Evolutionary conservation across 1,140 invertebrate species (phyloP), one percentile per base, ranked within the genome.

Genomic region (Drosophila miranda): DNA sequence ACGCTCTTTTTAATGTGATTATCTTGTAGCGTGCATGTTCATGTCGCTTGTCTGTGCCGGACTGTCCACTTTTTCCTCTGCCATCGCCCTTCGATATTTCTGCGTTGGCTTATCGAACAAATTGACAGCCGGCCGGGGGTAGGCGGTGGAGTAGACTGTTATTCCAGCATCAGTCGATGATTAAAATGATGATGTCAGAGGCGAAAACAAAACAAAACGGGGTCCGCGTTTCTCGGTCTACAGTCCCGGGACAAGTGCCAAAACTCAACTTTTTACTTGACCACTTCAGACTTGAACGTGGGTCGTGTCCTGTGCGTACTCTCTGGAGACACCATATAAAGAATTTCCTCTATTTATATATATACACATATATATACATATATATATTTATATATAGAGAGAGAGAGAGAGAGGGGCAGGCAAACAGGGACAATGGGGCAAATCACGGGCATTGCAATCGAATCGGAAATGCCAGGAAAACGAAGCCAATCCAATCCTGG

Each of bases 161-260:
- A 64, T 74, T 73, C 41, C 58, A 63, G 48, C 58, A 76, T 64
- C 60, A 52, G 63, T 61, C 77, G 62, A 87, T 81, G 78, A 86
- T 86, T 84, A 84, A 81, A 87, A 87, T 87, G 82, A 86, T 86
- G 81, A 86, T 86, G 81, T 87, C 81, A 86, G 81, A 82, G 68
- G 14, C 51, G 45, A 72, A 68, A 63, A 46, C 45, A 59, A 61
- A 78, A 50, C 57, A 72, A 82, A 81, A 86, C 74, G 81, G 30
- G 26, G 28, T 45, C 28, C 30, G 34, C 23, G 44, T 30, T 13
- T 3, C 34, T 13, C 21, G 26, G 34, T 26, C 43, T 8, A 46
- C 45, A 59, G 34, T 62, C 19, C 28, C 48, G 38, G 76, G 53
- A 81, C 78, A 88, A 87, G 82, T 87, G 83, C 52, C 52, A 75